A percentile compares a stretch with the other conserved stretches of the same genome.
These are phyloP conservation scores for Drosophila kikkawai DNA, from an alignment of 1,140 invertebrate species.

Conservation along the genomic window DNA sequence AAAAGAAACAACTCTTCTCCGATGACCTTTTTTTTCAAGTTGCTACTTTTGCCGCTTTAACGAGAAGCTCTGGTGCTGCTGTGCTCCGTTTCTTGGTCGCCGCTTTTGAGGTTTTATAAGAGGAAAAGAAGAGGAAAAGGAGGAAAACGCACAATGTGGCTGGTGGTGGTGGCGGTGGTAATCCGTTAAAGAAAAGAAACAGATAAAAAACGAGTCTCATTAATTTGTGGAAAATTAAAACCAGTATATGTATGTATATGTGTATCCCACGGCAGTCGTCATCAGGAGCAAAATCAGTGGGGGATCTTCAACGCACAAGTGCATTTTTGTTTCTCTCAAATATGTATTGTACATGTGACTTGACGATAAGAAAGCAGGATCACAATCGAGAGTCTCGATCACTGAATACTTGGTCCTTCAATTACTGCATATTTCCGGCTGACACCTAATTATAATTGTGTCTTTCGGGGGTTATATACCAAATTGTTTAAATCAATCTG, in stretches of 20 bases:
- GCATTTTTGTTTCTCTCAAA: constrained; percentile 7
- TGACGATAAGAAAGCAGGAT: background rate
- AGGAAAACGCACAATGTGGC: constrained; percentile 26
- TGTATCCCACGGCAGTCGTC: constrained; percentile 6
- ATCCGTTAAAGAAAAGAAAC: constrained; percentile 18
- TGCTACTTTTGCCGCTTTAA: constrained; percentile 28
- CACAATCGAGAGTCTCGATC: background rate
- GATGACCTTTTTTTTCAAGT: constrained; percentile 58
- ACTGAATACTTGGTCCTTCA: background rate
- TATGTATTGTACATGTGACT: constrained; percentile 3
- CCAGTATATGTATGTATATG: background rate
- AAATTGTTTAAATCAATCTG: background rate
- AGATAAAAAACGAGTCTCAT: constrained; percentile 24
- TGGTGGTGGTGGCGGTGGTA: constrained; percentile 6
- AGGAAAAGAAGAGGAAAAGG: background rate
- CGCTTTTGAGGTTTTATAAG: constrained; percentile 20
- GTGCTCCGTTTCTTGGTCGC: constrained; percentile 9
- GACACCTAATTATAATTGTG: background rate
- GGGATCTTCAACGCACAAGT: constrained; percentile 11
- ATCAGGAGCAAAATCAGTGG: constrained; percentile 12
- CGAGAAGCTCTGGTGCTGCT: constrained; percentile 20
- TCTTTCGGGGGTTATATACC: background rate
- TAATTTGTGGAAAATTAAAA: constrained; percentile 23
- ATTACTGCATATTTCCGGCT: background rate
- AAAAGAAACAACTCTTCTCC: constrained; percentile 61